Evolutionary conservation across 1,140 invertebrate genomes (phyloP), one percentile per base, ranked within the genome.

Genomic region (Leptinotarsa defecta): DNA sequence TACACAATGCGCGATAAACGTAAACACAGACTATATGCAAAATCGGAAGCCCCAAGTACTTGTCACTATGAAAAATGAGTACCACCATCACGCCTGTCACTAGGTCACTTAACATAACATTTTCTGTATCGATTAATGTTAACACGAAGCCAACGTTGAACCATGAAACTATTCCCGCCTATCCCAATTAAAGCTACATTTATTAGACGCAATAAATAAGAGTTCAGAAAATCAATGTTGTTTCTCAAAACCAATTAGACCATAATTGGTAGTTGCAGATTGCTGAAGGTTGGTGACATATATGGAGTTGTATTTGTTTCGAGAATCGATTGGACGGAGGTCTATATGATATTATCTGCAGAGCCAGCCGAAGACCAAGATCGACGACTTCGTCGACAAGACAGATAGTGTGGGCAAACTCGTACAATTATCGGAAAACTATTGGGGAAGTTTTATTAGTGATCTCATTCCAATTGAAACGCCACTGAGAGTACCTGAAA

Each of bases 201-300:
- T 81, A 80, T 81, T 80, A 80, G 80, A 79, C 75, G 81, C 78
- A 75, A 80, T 81, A 81, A 81, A 81, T 80, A 81, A 81, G 76
- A 80, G 79, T 83, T 80, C 80, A 80, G 81, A 84, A 83, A 84
- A 85, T 84, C 82, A 84, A 85, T 83, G 83, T 84, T 82, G 80
- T 82, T 84, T 84, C 83, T 83, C 76, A 83, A 84, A 85, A 85
- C 80, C 84, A 84, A 84, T 85, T 85, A 84, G 83, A 83, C 84
- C 83, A 84, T 84, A 85, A 84, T 84, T 80, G 84, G 84, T 80
- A 81, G 80, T 79, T 80, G 83, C 78, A 82, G 82, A 85, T 84
- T 83, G 84, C 79, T 80, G 83, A 84, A 83, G 83, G 80, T 80
- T 84, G 79, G 78, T 81, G 79, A 82, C 81, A 79, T 84, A 83